Evolutionary conservation across 2,888 invertebrate genomes (phyloP).

Genomic region (Athetis lepigone): DNA sequence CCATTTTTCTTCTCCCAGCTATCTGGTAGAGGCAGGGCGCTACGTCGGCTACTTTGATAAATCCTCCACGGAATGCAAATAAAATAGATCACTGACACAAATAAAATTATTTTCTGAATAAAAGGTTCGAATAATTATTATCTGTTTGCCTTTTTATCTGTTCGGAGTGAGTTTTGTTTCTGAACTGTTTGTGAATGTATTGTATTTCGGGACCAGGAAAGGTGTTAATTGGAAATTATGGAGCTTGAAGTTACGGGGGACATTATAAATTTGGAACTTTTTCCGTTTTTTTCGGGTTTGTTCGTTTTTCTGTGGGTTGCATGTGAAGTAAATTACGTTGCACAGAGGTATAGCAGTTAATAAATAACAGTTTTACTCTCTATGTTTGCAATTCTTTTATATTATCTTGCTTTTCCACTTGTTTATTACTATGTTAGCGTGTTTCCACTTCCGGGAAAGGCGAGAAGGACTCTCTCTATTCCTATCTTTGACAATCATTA

Average conservation of each 20-base stretch:
- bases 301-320: conserved; percentile 27
- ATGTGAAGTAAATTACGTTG: conserved; percentile 19
- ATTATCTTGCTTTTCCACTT: too few relatives aligned
- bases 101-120: conserved; percentile 55
- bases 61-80: conserved; percentile 76
- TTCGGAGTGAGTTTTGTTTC: conserved; percentile 19
- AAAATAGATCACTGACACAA: conserved; percentile 59
- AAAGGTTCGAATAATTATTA: conserved; percentile 52
- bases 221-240: conserved; percentile 56
- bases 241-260: conserved; percentile 46
- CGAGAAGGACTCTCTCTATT: too few relatives aligned
- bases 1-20: conserved; percentile 76
- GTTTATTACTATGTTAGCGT: too few relatives aligned
- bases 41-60: conserved; percentile 76
- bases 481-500: too few relatives aligned
- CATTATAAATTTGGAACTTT: conserved; percentile 45
- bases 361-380: background rate
- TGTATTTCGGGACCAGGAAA: conserved; percentile 20
- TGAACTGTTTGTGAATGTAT: conserved; percentile 23
- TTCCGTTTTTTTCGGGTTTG: conserved; percentile 37
- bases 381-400: too few relatives aligned
- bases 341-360: background rate
- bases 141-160: conserved; percentile 18
- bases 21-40: conserved; percentile 75
- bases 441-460: too few relatives aligned